Evolutionary conservation across 2,113 vertebrate species (phyloP), one percentile per base, ranked within the genome.

Genomic region (Glaucomys volans): DNA sequence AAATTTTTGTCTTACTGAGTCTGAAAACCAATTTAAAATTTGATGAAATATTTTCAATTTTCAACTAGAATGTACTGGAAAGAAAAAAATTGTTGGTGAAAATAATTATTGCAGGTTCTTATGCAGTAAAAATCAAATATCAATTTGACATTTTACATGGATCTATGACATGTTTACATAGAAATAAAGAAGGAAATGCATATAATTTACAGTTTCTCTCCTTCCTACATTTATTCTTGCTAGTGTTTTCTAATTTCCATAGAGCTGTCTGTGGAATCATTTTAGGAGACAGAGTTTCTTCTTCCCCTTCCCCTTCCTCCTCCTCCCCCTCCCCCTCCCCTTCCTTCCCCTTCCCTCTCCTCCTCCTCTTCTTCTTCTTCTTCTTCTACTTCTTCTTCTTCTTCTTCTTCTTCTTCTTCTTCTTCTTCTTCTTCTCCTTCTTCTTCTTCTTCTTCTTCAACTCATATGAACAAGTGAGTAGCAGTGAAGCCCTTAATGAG

Each of bases 1-100:
- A 76, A 80, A 40, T 4, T 66, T 75, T 80, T 74, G 16, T 92
- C 85, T 84, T 14, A 62, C 37, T 84, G 72, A 87, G 3, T 52
- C 30, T 87, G 28, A 95, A 81, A 26, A 92, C 66, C 11, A 80
- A 66, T 59, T 50, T 71, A 42, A 2, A 87, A 54, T 64, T 67
- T 92, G 12, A 83, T 64, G 54, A 66, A 54, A n/a, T 54, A 77
- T 69, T 52, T 90, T 92, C 83, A 13, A 71, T 89, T 80, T 88
- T 47, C 26, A 72, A 66, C 6, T 37, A 92, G 50, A 64, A 83
- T 92, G 24, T 87, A 67, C 62, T 44, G 1, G 8, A 81, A 94
- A 59, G 20, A 86, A 87, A 88, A 84, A 94, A 66, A 82, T 42
- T 24, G 0, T 66, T 81, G 26, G 50, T 66, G 0, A 88, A 92